Evolutionary conservation across 2,888 invertebrate genomes (phyloP), one percentile per base, ranked within the genome.

Genomic region (Dysmachus trigonus): DNA sequence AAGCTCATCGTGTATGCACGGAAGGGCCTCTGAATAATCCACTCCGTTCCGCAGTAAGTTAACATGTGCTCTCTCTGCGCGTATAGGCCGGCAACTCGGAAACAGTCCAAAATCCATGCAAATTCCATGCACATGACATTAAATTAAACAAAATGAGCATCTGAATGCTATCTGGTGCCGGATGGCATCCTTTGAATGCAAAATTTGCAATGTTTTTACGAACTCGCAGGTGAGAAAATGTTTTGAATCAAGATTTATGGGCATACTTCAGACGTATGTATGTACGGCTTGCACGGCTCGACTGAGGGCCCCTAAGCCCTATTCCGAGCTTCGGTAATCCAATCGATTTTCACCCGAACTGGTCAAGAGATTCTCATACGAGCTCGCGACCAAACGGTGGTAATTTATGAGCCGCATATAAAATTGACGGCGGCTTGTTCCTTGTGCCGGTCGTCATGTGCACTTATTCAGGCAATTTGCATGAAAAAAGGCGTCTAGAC

Each of bases 71-170:
- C 22, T n/a, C n/a, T n/a, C n/a, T n/a, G n/a, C n/a, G n/a, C 62
- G 22, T 27, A n/a, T n/a, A 62, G 62, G 62, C 22, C 62, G 62
- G 10, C 5, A n/a, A 62, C n/a, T n/a, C 27, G 62, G 62, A 62
- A 62, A 22, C 27, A 62, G 10, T 22, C 62, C 47, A 8, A 51
- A 62, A 77, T 77, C 77, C 77, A 41, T 41, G 77, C 27, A 77
- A 77, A 77, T 77, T 77, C 77, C 47, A 47, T 77, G 47, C 30
- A 77, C 47, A 77, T 22, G 77, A 77, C 77, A 77, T 77, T 77
- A 77, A 77, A 77, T 77, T 77, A 77, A 77, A 77, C 77, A 77
- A 77, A 77, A 47, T 77, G 77, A 77, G 22, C 41, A 77, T 77
- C 77, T 41, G 41, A 76, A 77, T 77, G 47, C 31, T 22, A 35